Evolutionary conservation across 2,797 vertebrate species (phyloP), one percentile per base, ranked within the genome.

Genomic region (Diglossa cyanea): DNA sequence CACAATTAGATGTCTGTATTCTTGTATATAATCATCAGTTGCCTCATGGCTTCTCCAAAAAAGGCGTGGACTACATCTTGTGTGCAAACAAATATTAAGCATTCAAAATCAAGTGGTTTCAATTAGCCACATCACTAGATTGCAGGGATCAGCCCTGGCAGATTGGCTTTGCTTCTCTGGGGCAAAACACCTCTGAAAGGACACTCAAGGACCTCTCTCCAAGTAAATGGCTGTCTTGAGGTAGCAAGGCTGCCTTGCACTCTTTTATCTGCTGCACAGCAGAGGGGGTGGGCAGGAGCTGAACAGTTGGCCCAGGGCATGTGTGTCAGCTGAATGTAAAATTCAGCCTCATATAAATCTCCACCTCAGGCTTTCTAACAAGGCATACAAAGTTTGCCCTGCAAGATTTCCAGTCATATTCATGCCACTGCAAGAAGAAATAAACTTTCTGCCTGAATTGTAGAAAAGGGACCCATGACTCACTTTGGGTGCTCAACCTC

Each of bases 61-160:
- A 50, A 94, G 93, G 95, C 89, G 76, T 94, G 73, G 82, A 78
- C 79, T 86, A 72, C 71, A 73, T 50, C 37, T 94, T 96, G 95
- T 96, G 67, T 96, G 82, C 95, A 97, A 97, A 97, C 94, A 94
- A 93, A 91, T 88, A 84, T 51, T 94, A 91, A 94, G 66, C 87
- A 94, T 84, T 84, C 51, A 76, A 81, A 96, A 95, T 79, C 66
- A 86, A 95, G 94, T 94, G 87, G 62, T 60, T 94, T 81, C 91
- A 95, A 96, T 96, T 81, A 94, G 62, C 30, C 33, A 37, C 57
- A 39, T 73, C 2, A 4, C 37, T 71, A 9, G 80, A 76, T 71
- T 77, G 60, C 57, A 71, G 86, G 57, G 90, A 77, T 93, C 61
- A 57, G n/a, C 20, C 74, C 54, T 72, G 65, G 60, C 74, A 85